Conservation (phyloP, 1,140 invertebrate species). For the Magallana gigas region DNA sequence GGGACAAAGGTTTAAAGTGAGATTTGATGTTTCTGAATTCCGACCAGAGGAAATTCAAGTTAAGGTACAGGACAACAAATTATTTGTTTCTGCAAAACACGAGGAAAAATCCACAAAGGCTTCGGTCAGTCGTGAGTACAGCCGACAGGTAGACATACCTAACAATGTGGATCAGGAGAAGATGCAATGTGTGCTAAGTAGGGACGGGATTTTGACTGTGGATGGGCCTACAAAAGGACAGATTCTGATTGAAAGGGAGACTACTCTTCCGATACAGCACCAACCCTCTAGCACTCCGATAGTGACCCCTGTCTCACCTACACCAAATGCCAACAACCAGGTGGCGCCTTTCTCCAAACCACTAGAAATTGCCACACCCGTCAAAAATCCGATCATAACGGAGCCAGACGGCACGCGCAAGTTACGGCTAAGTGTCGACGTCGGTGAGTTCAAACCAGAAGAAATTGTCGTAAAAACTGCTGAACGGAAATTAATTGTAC, state of each 20-base stretch:
- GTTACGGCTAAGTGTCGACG: constrained; percentile 74
- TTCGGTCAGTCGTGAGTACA: constrained; percentile 76
- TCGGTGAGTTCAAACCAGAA: constrained; percentile 76
- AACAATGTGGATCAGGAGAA: constrained; percentile 73
- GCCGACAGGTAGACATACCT: constrained; percentile 77
- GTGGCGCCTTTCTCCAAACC: constrained; percentile 54
- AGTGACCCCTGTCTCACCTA: constrained; percentile 36
- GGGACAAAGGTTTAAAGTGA: constrained; percentile 73
- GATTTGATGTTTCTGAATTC: constrained; percentile 78
- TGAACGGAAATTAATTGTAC: constrained; percentile 76
- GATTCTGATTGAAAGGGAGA: constrained; percentile 60
- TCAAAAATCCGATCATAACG: constrained; percentile 75
- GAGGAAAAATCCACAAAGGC: constrained; percentile 71
- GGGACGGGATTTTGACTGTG: constrained; percentile 76
- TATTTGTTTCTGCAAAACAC: constrained; percentile 74
- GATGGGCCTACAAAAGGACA: constrained; percentile 69
- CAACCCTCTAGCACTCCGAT: constrained; percentile 31
- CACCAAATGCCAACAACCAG: constrained; percentile 49
- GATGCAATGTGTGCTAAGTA: constrained; percentile 74
- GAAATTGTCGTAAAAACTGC: constrained; percentile 77
- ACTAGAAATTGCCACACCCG: constrained; percentile 69
- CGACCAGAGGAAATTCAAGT: constrained; percentile 77
- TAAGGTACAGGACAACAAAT: constrained; percentile 74
- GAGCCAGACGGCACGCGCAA: constrained; percentile 74
- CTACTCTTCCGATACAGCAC: constrained; percentile 66